Percentiles rank a stretch among this genome's conserved stretches.
These are phyloP conservation scores for Lithophane socia DNA, from an alignment of 2,888 invertebrate genomes.

Conservation along the genomic window DNA sequence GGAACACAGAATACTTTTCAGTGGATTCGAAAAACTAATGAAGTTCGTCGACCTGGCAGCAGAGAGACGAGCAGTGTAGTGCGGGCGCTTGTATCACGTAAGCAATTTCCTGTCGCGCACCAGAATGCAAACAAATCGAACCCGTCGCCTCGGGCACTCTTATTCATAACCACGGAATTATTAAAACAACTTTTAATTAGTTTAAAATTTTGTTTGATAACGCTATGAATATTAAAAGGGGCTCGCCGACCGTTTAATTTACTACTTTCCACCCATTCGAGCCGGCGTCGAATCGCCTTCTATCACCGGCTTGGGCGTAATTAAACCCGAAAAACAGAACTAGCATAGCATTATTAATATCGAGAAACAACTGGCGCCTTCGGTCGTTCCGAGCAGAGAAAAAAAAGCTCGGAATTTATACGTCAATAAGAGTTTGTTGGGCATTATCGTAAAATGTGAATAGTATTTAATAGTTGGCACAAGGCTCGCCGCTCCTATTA, in stretches of 20 bases:
- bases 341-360: slow-evolving; percentile 86
- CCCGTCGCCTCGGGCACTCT: slow-evolving; percentile 68
- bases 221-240: slow-evolving; percentile 88
- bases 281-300: slow-evolving; percentile 71
- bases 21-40: slow-evolving; percentile 43
- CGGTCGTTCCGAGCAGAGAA: slow-evolving; percentile 78
- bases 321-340: slow-evolving; percentile 87
- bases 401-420: slow-evolving; percentile 85
- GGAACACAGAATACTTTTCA: slow-evolving; percentile 37
- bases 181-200: slow-evolving; percentile 88
- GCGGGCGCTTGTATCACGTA: slow-evolving; percentile 43
- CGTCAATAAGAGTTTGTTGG: slow-evolving; percentile 88
- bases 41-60: slow-evolving; percentile 49
- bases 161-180: slow-evolving; percentile 77
- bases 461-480: slow-evolving; percentile 88
- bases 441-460: slow-evolving; percentile 88
- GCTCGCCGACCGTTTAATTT: slow-evolving; percentile 87
- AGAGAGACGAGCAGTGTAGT: slow-evolving; percentile 40
- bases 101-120: slow-evolving; percentile 70
- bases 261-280: slow-evolving; percentile 80
- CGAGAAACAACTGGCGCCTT: slow-evolving; percentile 88
- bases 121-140: slow-evolving; percentile 78
- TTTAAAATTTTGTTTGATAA: slow-evolving; percentile 88
- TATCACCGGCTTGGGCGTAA: slow-evolving; percentile 79
- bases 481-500: slow-evolving; percentile 88